Conservation (phyloP, 30 jellyfish, hydroid and myxozoan species). For the Hydra vulgaris region DNA sequence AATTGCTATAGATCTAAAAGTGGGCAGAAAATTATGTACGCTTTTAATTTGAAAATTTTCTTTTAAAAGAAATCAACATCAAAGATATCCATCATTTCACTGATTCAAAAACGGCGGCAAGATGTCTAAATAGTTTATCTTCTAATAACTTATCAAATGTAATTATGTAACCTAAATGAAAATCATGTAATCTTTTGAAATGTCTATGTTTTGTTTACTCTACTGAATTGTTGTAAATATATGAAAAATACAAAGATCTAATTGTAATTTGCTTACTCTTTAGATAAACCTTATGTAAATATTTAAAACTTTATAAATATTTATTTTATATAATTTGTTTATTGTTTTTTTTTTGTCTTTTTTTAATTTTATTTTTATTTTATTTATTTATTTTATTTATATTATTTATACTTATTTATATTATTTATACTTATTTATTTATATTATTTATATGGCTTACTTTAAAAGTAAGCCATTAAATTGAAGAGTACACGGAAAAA, state of each 20-base stretch:
- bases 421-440: too few species aligned
- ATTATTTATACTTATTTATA: too few species aligned
- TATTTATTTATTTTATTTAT: too few species aligned
- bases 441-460: too few species aligned
- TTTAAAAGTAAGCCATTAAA: too few species aligned
- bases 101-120: not conserved
- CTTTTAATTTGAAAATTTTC: not conserved
- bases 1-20: not conserved
- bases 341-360: too few species aligned
- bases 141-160: not conserved
- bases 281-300: not conserved
- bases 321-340: too few species aligned
- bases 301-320: too few species aligned
- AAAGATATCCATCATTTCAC: too few species aligned
- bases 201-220: not conserved
- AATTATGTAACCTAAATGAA: not conserved
- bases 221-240: not conserved
- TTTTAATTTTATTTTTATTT: too few species aligned
- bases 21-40: not conserved
- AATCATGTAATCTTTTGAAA: not conserved
- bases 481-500: too few species aligned
- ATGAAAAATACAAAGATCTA: not conserved
- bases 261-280: not conserved
- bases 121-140: not conserved
- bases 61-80: not conserved